A percentile compares a stretch with the other conserved stretches of the same genome.
Evolutionary conservation across 2,888 invertebrate species (phyloP).

Genomic region (Limnephilus rhombicus): DNA sequence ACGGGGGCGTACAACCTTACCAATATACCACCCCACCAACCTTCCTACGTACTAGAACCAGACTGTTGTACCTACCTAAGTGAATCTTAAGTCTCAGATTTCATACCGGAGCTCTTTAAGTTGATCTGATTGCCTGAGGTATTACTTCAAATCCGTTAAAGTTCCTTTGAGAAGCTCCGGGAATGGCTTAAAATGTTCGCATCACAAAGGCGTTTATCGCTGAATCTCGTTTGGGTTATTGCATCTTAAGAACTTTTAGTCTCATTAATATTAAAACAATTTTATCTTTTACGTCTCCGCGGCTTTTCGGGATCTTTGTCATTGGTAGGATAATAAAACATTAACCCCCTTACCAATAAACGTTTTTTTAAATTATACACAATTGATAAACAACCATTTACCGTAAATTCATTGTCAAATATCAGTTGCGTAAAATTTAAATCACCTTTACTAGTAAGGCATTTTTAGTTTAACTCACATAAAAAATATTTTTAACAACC

Average conservation of each 20-base stretch:
- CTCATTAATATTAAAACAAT: neutral
- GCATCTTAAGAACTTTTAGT: neutral
- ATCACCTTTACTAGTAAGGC: no score
- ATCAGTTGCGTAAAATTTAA: no score
- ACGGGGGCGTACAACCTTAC: neutral
- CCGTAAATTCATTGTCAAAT: no score
- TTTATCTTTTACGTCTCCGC: neutral
- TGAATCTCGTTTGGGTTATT: constrained; percentile 21
- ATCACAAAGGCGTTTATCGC: constrained; percentile 20
- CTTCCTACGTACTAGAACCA: neutral
- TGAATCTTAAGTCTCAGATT: constrained; percentile 41
- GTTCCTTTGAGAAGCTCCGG: constrained; percentile 24
- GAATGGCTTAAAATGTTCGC: constrained; percentile 40
- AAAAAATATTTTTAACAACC: no score
- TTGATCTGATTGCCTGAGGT: constrained; percentile 41
- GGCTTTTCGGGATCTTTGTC: neutral
- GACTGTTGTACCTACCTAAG: neutral
- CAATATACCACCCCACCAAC: neutral
- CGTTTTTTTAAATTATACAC: no score
- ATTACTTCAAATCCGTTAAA: constrained; percentile 44
- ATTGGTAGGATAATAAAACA: neutral
- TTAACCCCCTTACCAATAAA: no score
- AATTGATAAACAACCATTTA: no score
- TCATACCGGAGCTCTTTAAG: constrained; percentile 9
- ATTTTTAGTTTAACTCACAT: no score